Base-by-base conservation (phyloP, 2,888 invertebrate species). In the Campopleginae sp. region DNA sequence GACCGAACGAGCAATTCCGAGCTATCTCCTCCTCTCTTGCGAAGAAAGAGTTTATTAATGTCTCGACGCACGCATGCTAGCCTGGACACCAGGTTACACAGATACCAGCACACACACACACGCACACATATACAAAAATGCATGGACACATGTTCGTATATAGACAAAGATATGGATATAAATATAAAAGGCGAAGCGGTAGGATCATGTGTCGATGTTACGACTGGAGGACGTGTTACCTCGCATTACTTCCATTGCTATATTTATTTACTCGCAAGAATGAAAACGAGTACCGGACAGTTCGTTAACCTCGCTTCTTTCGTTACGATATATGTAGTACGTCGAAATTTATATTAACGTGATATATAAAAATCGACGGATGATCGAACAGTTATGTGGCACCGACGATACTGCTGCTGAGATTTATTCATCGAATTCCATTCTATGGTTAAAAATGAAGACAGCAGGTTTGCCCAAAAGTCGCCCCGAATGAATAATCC, bases 21-120 rank as follows among this genome's bases (percentile, higher is more conserved):
- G 81, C 75, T 80, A 70, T 82, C 48, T 80, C 75, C 48, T 80
- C 75, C 72, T 81, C 87, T 85, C 85, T 87, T 86, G 85, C 85
- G 82, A 87, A 82, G 86, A 88, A 89, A 79, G 87, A 84, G 88
- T 86, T 89, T 91, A 91, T 90, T 90, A 90, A 90, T 90, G 88
- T 86, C 80, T 85, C 79, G 85, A 75, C 81, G 78, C 84, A 86
- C 86, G 86, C 84, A 86, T 79, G 83, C 80, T 80, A 71, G 61
- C 66, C 63, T 58, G 38, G 76, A 63, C 63, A 65, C 71, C 75
- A 76, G 78, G 75, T 81, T 38, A 23, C 46, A 31, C 31, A 76
- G 48, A 31, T 0, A n/a, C n/a, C n/a, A n/a, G n/a, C 48, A 48
- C 23, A 48, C 51, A 75, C 17, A 38, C 38, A 38, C 5, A 33